phyloP scores from a whole-genome alignment of 1,140 invertebrate species.

The Drosophila ficusphila region DNA sequence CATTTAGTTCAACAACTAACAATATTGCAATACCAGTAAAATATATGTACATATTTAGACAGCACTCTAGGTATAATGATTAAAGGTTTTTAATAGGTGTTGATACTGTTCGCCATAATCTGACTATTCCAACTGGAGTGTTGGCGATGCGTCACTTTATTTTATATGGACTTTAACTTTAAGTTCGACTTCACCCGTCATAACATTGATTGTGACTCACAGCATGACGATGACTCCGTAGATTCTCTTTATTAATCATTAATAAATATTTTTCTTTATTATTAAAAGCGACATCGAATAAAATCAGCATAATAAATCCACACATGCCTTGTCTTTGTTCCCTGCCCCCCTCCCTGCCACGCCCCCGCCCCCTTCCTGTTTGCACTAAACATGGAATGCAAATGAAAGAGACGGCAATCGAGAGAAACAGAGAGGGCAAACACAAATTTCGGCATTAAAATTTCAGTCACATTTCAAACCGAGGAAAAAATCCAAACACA shows the following conservation, averaged over 20 bases:
- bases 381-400: slow-evolving; percentile 33
- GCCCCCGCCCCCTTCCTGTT: not conserved
- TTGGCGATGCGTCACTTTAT: slow-evolving; percentile 1
- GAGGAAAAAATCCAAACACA: slow-evolving; percentile 56
- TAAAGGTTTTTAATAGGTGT: too few relatives aligned
- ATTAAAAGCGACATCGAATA: slow-evolving; percentile 72
- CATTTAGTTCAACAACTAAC: too few relatives aligned
- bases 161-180: not conserved
- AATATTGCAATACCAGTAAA: too few relatives aligned
- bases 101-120: too few relatives aligned
- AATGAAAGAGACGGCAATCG: slow-evolving; percentile 19
- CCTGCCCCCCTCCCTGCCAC: not conserved
- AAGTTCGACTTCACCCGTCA: not conserved
- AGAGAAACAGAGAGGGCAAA: slow-evolving; percentile 17
- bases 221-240: slow-evolving; percentile 3
- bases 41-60: too few relatives aligned
- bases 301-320: slow-evolving; percentile 73
- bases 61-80: too few relatives aligned
- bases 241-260: slow-evolving; percentile 59
- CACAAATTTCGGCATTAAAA: slow-evolving; percentile 66
- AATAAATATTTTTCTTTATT: slow-evolving; percentile 56
- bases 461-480: slow-evolving; percentile 77
- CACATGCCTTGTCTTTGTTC: slow-evolving; percentile 24
- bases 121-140: too few relatives aligned
- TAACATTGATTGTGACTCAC: slow-evolving; percentile 24